Evolutionary conservation across 2,888 invertebrate genomes (phyloP).

Genomic region (Cartodere bifasciata): DNA sequence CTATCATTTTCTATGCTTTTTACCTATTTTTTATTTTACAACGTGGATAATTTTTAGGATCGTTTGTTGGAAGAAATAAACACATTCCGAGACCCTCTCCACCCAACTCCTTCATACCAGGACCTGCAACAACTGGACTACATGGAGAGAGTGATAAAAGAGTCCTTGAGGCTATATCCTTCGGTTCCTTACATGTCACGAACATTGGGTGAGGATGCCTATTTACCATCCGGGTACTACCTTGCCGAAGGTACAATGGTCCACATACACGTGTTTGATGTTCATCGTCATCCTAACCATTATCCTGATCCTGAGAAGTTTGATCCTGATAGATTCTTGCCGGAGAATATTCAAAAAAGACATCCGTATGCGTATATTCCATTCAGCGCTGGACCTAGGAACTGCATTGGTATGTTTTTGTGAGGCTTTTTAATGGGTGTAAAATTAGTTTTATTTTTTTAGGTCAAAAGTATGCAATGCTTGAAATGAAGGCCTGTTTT

Average conservation of each 20-base stretch:
- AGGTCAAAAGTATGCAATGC: too few species aligned
- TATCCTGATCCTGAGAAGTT: too few species aligned
- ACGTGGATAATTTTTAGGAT: too few species aligned
- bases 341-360: too few species aligned
- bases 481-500: neutral
- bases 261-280: slow-evolving; percentile 1
- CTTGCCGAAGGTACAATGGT: neutral
- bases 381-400: neutral
- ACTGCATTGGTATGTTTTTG: neutral
- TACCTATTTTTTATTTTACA: too few species aligned
- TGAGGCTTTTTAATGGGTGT: too few species aligned
- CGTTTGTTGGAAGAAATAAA: too few species aligned
- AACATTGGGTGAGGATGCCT: neutral
- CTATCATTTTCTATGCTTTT: too few species aligned
- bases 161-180: slow-evolving; percentile 2
- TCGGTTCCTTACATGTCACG: neutral
- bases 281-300: neutral
- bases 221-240: neutral
- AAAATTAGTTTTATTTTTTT: neutral
- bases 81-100: neutral
- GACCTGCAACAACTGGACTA: neutral
- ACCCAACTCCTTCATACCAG: neutral
- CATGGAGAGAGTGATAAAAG: slow-evolving; percentile 1
- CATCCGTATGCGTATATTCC: too few species aligned
- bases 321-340: too few species aligned